phyloP scores from a whole-genome alignment of 2,113 vertebrate species.

The Odocoileus hemionus region DNA sequence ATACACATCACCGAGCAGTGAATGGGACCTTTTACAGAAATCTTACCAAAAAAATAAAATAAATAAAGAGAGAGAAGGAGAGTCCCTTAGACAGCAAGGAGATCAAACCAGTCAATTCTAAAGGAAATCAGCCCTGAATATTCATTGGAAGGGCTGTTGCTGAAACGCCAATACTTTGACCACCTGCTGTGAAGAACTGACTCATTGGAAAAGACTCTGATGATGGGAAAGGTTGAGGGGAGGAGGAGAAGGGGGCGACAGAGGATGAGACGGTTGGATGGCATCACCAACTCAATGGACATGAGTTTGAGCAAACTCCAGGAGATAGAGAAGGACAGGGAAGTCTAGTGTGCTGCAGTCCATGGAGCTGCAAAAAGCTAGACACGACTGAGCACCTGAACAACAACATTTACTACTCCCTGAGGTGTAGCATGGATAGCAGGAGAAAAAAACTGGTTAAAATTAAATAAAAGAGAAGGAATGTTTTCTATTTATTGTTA shows the following conservation, averaged over 20 bases:
- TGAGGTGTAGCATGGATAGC: background rate
- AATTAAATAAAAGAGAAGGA: background rate
- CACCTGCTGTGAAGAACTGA: background rate
- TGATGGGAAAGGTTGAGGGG: background rate
- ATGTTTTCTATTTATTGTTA: background rate
- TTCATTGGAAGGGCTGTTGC: background rate
- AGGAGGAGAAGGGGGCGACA: background rate
- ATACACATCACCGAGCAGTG: background rate
- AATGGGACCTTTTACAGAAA: background rate
- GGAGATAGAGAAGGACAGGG: background rate
- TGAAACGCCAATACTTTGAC: background rate
- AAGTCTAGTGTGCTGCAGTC: background rate
- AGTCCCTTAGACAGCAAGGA: background rate
- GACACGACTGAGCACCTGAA: background rate
- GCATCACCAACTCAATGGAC: background rate
- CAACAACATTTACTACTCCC: background rate
- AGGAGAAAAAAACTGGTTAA: background rate
- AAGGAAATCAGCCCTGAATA: background rate
- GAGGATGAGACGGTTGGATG: background rate
- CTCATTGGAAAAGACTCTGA: background rate
- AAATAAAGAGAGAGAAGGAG: background rate
- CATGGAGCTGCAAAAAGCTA: background rate
- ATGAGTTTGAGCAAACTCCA: background rate
- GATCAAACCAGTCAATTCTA: background rate
- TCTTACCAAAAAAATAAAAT: background rate